Base-by-base conservation (phyloP, 2,113 vertebrate genomes). In the Shinisaurus crocodilurus region DNA sequence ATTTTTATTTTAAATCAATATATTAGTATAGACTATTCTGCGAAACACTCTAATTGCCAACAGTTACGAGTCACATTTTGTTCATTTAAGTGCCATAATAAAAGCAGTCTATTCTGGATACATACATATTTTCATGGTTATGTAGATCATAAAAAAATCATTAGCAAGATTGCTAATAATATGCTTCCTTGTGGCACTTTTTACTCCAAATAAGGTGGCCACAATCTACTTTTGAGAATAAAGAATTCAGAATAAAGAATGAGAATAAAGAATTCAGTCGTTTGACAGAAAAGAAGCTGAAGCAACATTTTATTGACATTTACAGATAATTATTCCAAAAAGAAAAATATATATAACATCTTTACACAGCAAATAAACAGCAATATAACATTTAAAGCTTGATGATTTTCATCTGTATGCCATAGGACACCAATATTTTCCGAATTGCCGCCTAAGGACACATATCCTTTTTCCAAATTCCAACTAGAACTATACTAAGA, bases 81-180 rank as follows among this genome's bases (percentile, higher is more conserved):
- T 86, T 32, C 76, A 72, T 29, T 69, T 80, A 87, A 88, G 10
- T 92, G n/a, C 74, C 43, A 57, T 88, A 81, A 90, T 75, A 95
- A 93, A 91, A 63, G 37, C 8, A 72, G 50, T 87, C 48, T 88
- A 37, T 90, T 93, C 45, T 92, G 13, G 23, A 80, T 84, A 48
- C 1, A 10, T 81, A 69, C 3, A 18, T 34, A 82, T 92, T 86
- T 91, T 90, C 37, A 90, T 82, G 54, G 65, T 90, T 93, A 67
- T 90, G 91, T n/a, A 84, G 90, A 86, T 72, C 23, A 74, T 91
- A 63, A 80, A 85, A 90, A 77, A 10, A 86, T 89, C 86, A 85
- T 90, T 90, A 77, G 29, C 54, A 86, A 29, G 40, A 91, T 25
- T 86, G 34, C 27, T 87, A 79, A 77, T 91, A 86, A 60, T 23